A percentile compares a stretch with the other conserved stretches of the same genome.
Conservation (phyloP, 1,140 invertebrate species). For the Colletes latitarsis region DNA sequence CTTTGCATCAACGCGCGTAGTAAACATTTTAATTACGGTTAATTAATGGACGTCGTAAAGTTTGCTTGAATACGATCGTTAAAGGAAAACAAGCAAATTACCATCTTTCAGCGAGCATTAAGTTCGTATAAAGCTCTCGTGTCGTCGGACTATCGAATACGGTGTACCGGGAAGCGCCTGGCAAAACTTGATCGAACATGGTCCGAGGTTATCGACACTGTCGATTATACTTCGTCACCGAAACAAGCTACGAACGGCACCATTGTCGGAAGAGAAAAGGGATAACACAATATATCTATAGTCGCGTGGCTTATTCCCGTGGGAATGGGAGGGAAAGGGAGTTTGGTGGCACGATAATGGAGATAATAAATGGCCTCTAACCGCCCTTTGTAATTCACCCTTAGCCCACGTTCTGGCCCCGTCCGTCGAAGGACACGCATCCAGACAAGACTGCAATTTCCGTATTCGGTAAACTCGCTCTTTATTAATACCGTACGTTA, state of each 20-base stretch:
- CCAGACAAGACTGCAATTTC: constrained; percentile 39
- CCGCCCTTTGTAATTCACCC: constrained; percentile 56
- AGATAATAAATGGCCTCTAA: constrained; percentile 68
- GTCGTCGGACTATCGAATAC: constrained; percentile 27
- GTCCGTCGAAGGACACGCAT: constrained; percentile 41
- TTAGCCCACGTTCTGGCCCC: constrained; percentile 33
- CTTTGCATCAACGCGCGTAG: neutral
- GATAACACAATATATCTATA: constrained; percentile 55
- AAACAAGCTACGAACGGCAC: constrained; percentile 46
- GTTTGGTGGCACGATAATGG: constrained; percentile 66
- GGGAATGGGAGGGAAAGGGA: neutral
- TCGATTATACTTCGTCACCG: constrained; percentile 47
- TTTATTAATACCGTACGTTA: constrained; percentile 40
- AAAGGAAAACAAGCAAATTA: constrained; percentile 3
- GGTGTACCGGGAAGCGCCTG: constrained; percentile 8
- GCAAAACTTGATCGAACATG: constrained; percentile 50
- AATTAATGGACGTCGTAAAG: neutral
- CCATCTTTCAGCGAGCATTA: constrained; percentile 7
- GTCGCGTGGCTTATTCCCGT: constrained; percentile 37
- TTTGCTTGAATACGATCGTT: neutral
- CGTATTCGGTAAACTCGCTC: constrained; percentile 21
- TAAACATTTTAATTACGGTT: neutral
- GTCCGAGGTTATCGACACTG: constrained; percentile 38
- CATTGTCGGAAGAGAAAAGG: constrained; percentile 58
- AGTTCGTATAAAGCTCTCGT: constrained; percentile 18